These are phyloP conservation scores for Augochlora pura DNA, from an alignment of 1,140 invertebrate genomes.

Conservation along the genomic window DNA sequence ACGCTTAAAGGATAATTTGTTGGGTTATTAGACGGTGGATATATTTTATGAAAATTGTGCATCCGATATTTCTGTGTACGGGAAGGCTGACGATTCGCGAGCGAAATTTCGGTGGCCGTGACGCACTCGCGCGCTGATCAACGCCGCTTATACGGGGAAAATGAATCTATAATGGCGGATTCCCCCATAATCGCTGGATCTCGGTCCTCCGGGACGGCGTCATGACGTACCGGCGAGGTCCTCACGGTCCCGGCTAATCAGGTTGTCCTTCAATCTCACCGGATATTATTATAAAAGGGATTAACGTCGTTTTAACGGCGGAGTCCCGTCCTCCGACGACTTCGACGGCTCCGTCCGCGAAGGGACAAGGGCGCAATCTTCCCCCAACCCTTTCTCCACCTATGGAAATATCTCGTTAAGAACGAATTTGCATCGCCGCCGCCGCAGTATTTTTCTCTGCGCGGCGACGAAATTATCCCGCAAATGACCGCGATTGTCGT, in stretches of 20 bases:
- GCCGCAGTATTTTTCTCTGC: constrained; percentile 7
- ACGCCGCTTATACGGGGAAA: not conserved
- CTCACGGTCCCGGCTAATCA: constrained; percentile 41
- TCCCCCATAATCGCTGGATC: constrained; percentile 24
- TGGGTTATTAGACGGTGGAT: no score
- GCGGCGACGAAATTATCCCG: constrained; percentile 25
- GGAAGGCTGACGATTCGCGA: no score
- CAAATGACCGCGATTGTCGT: constrained; percentile 34
- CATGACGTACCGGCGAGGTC: not conserved
- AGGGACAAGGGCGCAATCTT: constrained; percentile 35
- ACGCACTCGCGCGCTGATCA: constrained; percentile 1
- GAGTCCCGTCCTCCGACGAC: constrained; percentile 8
- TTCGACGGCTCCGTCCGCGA: constrained; percentile 26
- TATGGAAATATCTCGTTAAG: constrained; percentile 42
- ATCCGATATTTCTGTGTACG: no score
- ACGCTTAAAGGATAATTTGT: no score
- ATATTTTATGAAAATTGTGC: no score
- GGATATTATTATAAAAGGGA: constrained; percentile 49
- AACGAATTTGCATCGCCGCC: constrained; percentile 35
- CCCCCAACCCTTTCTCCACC: constrained; percentile 2
- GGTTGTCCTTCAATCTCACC: constrained; percentile 45
- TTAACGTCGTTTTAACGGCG: constrained; percentile 38
- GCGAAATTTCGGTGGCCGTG: no score
- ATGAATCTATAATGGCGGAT: constrained; percentile 27
- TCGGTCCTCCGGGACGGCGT: not conserved